Evolutionary conservation across 2,113 vertebrate species (phyloP), one percentile per base, ranked within the genome.

Genomic region (Athene noctua): DNA sequence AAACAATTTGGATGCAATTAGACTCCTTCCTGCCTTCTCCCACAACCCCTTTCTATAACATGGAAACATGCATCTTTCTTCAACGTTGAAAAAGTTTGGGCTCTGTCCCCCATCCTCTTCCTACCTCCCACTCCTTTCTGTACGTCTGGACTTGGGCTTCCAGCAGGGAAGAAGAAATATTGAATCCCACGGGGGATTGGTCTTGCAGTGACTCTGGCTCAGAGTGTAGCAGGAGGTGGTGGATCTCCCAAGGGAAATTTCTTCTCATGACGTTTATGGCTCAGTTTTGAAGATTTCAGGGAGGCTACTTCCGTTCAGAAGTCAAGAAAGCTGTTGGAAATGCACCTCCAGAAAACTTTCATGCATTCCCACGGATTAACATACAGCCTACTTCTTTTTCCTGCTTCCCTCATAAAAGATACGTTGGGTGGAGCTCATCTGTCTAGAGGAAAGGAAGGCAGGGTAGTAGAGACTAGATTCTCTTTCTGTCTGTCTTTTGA

Each of bases 401-500:
- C 36, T 79, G 77, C 55, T 74, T 95, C 52, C 74, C 68, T 91
- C 73, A 73, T 88, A 22, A 94, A 95, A 92, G 87, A 75, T 46
- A 42, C 0, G 84, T 81, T 79, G 92, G 88, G 92, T 96, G 90
- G 92, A 95, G 88, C 79, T 94, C 85, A 34, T 88, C 55, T 83
- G 75, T 80, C 72, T 70, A 78, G 80, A 80, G 90, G 86, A 90
- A 92, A 80, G 72, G 94, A 52, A 83, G 44, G 77, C 88, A 92
- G 80, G 55, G 55, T 83, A 86, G 61, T 46, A 34, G 75, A 92
- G 88, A 67, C 80, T 67, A 23, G 82, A 44, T 93, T 95, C 82
- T 80, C 62, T 95, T 95, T 94, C 93, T 75, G 40, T 52, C 78
- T 96, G 40, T 72, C 92, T 72, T 97, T 95, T 96, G 92, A 96